Evolutionary conservation across 2,888 invertebrate genomes (phyloP), one percentile per base, ranked within the genome.

Genomic region (Elysia crispata): DNA sequence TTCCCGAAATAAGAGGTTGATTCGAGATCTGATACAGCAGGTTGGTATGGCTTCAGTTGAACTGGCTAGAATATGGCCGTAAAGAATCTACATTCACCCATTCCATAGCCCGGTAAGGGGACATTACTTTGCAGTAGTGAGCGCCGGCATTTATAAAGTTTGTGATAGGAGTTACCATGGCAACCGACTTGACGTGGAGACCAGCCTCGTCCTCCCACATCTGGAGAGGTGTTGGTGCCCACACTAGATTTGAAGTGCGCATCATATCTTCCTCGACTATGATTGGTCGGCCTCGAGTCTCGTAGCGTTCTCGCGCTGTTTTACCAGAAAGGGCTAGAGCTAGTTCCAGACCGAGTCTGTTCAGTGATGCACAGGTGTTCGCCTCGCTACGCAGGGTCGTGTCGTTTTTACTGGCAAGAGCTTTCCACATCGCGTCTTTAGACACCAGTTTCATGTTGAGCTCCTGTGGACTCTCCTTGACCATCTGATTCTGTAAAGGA

Each of bases 11-110:
- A n/a, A n/a, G n/a, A n/a, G n/a, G n/a, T n/a, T n/a, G n/a, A n/a
- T n/a, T n/a, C n/a, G n/a, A n/a, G n/a, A n/a, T n/a, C n/a, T n/a
- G n/a, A n/a, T n/a, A n/a, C n/a, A n/a, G n/a, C n/a, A n/a, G n/a
- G n/a, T n/a, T n/a, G n/a, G n/a, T n/a, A n/a, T n/a, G n/a, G n/a
- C n/a, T n/a, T n/a, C n/a, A n/a, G n/a, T n/a, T n/a, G n/a, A n/a
- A n/a, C n/a, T n/a, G n/a, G n/a, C n/a, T n/a, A n/a, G n/a, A n/a
- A n/a, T 78, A 62, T 6, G 49, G 41, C 60, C 83, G 83, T 8
- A 89, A 76, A 25, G 86, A 85, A 57, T 89, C 89, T 23, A 88
- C 84, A 77, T 88, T 87, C n/a, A 87, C 86, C 88, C 88, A 89
- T 79, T 89, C 88, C 80, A 89, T 83, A 0, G 87, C 88, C 49